Conservation (phyloP, 2,113 vertebrate genomes). For the Calcarius ornatus region DNA sequence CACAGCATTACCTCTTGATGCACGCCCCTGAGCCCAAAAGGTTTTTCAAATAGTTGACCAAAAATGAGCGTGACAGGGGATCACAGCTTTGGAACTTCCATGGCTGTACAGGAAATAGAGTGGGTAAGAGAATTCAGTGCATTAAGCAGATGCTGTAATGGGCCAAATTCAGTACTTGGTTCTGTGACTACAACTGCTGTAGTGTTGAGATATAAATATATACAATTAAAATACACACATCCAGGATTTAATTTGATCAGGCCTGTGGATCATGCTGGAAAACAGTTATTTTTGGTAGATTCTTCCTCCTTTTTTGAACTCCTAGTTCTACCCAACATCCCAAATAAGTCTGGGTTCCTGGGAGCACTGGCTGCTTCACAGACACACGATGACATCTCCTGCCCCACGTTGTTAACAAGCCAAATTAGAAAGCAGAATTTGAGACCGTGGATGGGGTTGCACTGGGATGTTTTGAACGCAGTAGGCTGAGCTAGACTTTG, state of each 20-base stretch:
- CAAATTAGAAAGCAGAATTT: not conserved
- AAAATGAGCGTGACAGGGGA: not conserved
- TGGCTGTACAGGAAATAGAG: not conserved
- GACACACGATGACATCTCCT: not conserved
- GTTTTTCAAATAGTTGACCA: not conserved
- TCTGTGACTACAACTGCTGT: not conserved
- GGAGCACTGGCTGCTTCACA: not conserved
- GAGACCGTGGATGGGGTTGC: not conserved
- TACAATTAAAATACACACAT: not conserved
- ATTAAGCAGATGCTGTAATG: not conserved
- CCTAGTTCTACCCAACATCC: not conserved
- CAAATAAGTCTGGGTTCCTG: not conserved
- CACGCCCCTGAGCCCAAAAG: not conserved
- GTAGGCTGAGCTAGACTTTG: not conserved
- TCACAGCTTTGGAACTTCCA: not conserved
- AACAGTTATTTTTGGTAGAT: not conserved
- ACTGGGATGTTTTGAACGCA: not conserved
- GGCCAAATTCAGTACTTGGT: not conserved
- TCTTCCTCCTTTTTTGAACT: not conserved
- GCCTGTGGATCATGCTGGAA: not conserved
- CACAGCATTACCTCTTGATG: not conserved
- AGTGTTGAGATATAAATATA: not conserved
- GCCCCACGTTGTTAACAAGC: fast-evolving
- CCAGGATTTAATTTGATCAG: not conserved
- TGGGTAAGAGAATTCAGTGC: not conserved